Evolutionary conservation across 2,797 vertebrate genomes (phyloP), one percentile per base, ranked within the genome.

Genomic region (Chromis chromis): DNA sequence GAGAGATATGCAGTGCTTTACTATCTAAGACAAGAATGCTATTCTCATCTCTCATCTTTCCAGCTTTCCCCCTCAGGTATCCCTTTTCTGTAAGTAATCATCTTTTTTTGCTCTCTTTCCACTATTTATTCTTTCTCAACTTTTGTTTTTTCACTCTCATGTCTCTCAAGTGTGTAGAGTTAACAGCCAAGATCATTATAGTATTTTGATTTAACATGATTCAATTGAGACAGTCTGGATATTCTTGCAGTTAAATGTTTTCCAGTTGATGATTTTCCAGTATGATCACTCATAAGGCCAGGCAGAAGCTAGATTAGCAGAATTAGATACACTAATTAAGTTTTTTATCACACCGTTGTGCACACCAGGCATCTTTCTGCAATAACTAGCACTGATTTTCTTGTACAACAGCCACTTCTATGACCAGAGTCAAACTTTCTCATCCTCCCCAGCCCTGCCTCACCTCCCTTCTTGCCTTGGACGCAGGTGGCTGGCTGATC

Each of bases 401-500:
- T 65, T 22, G 60, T 55, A 64, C 4, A 3, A 50, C 33, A 57
- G 9, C 12, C 9, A 64, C 60, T 27, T 81, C 73, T 58, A 61
- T 68, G 27, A 85, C 58, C 24, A 77, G 52, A 42, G 24, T 69
- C 57, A 55, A 59, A 83, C 74, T 82, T 64, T 55, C 50, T 49
- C 55, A 40, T 10, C 48, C 49, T 13, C 36, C 48, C 10, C 22
- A 19, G 28, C 44, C 53, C 50, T 53, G 77, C 61, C 59, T 84
- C 85, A 90, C 79, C 85, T 78, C 40, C 58, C 48, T 40, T 52
- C 49, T 87, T 82, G 87, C 86, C 52, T 46, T 44, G 44, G 67
- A 68, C 24, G 55, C 83, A 87, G 86, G 87, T 84, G 76, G 76
- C 79, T 80, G 67, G 56, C 77, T 52, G 76, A 72, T 80, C 61